Evolutionary conservation across 2,888 invertebrate species (phyloP).

Genomic region (Apeira syringaria): DNA sequence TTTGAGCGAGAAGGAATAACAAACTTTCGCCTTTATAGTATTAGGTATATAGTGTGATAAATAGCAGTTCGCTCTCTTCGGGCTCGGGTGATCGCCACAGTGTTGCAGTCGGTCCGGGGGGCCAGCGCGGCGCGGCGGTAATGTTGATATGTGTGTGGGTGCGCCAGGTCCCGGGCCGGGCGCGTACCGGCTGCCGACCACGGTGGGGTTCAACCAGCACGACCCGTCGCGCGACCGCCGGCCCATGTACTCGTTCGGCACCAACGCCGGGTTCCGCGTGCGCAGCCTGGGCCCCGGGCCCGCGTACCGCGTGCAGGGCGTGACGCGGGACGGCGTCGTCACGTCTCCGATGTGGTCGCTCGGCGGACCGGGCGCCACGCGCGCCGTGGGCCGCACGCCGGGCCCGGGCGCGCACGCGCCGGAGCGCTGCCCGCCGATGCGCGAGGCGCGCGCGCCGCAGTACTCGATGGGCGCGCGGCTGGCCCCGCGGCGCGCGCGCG

Average conservation of each 20-base stretch:
- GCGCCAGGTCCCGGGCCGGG: constrained; percentile 89
- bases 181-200: constrained; percentile 84
- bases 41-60: no score
- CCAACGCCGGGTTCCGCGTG: constrained; percentile 63
- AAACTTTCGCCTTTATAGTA: no score
- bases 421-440: constrained; percentile 81
- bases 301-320: constrained; percentile 66
- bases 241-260: constrained; percentile 86
- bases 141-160: no score
- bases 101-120: no score
- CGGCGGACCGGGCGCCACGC: constrained; percentile 56
- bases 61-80: no score
- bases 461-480: constrained; percentile 82
- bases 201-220: constrained; percentile 84
- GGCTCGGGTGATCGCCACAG: no score
- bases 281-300: constrained; percentile 75
- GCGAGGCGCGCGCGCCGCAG: constrained; percentile 78
- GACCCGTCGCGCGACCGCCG: constrained; percentile 85
- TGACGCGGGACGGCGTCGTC: constrained; percentile 63
- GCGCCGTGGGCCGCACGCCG: constrained; percentile 65
- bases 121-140: no score
- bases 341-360: constrained; percentile 82
- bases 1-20: no score
- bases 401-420: constrained; percentile 87
- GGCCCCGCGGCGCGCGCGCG: constrained; percentile 63